These are phyloP conservation scores for Myathropa florea DNA, from an alignment of 2,888 invertebrate genomes.

Conservation along the genomic window DNA sequence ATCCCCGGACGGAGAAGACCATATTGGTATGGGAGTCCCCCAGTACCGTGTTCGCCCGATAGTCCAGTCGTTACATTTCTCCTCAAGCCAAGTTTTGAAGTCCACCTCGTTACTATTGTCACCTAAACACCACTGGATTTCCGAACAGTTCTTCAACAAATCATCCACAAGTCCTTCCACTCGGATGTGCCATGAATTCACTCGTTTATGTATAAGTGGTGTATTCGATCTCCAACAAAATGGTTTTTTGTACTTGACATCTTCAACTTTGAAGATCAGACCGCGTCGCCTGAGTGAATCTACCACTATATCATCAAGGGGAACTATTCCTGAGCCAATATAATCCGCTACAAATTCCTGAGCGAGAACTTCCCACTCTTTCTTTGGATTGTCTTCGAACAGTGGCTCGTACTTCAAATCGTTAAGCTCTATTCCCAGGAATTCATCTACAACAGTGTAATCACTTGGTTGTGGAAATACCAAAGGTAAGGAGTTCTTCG, in stretches of 20 bases:
- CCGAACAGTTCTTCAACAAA: constrained; percentile 87
- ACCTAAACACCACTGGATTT: constrained; percentile 97
- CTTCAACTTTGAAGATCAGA: constrained; percentile 87
- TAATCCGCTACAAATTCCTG: constrained; percentile 95
- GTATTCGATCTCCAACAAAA: constrained; percentile 99
- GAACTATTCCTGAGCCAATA: constrained; percentile 96
- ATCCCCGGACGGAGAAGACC: constrained; percentile 93
- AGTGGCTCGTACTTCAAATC: constrained; percentile 91
- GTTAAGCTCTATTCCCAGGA: constrained; percentile 88
- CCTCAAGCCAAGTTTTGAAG: constrained; percentile 98
- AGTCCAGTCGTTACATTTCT: constrained; percentile 97
- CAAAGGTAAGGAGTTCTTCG: constrained; percentile 88
- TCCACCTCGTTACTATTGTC: constrained; percentile 96
- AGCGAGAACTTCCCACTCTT: constrained; percentile 89
- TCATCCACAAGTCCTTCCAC: constrained; percentile 92
- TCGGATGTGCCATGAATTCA: constrained; percentile 97
- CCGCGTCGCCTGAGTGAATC: constrained; percentile 88
- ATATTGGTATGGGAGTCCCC: constrained; percentile 98
- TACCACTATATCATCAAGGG: constrained; percentile 93
- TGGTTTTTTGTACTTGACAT: constrained; percentile 94
- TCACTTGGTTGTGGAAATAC: constrained; percentile 89
- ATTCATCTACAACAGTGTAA: constrained; percentile 88
- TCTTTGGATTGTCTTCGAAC: constrained; percentile 83
- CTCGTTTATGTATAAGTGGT: constrained; percentile 96
- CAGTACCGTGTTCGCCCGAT: constrained; percentile 97